Evolutionary conservation across 2,888 invertebrate species (phyloP).

Genomic region (Conchocele bisecta): DNA sequence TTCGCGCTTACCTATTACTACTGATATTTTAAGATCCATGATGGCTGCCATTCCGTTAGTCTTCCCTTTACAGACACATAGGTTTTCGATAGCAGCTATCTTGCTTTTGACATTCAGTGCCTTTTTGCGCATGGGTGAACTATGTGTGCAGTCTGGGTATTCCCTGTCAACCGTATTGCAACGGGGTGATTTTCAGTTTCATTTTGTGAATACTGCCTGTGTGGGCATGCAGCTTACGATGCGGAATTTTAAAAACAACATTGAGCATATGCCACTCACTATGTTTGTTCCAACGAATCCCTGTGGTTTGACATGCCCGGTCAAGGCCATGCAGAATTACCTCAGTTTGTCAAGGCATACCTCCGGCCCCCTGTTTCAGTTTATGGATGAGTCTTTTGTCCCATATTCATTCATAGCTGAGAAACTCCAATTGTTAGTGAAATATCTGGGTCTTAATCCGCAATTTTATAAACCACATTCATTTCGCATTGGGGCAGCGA

Average conservation of each 20-base stretch:
- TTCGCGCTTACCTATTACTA: not conserved
- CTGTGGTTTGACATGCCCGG: not conserved
- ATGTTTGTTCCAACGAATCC: not conserved
- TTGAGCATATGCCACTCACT: not conserved
- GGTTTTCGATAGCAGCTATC: not conserved
- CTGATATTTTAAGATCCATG: not conserved
- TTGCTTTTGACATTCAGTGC: not conserved
- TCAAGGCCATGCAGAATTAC: not conserved
- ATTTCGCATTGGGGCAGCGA: slow-evolving; percentile 1
- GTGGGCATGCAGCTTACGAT: not conserved
- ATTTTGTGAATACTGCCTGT: too few species aligned
- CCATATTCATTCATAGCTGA: not conserved
- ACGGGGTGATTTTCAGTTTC: not conserved
- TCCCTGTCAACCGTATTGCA: not conserved
- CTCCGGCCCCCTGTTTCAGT: not conserved
- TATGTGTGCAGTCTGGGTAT: not conserved
- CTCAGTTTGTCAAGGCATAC: not conserved
- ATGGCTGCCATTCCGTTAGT: not conserved
- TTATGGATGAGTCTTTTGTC: not conserved
- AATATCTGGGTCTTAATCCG: not conserved
- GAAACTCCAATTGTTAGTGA: not conserved
- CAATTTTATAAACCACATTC: not conserved
- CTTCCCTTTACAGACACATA: not conserved
- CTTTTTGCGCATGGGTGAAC: not conserved
- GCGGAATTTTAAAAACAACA: not conserved